Base-by-base conservation (phyloP, 2,888 invertebrate species). In the Epistrophe grossulariae region DNA sequence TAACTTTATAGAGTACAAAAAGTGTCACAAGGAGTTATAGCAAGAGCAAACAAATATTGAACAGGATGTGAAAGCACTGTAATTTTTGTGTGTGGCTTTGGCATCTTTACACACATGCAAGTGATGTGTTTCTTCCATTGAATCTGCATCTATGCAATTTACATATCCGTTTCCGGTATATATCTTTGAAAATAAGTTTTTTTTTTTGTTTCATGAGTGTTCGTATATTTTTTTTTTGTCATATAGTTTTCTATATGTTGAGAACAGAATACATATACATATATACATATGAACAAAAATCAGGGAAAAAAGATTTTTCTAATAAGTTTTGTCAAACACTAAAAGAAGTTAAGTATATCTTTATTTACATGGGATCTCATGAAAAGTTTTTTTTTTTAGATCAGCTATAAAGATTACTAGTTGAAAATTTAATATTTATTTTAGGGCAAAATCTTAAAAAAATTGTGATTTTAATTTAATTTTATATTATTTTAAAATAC, bases 91-190 rank as follows among this genome's bases (percentile, higher is more conserved):
- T 68, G 13, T 64, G 77, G 45, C 80, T 62, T 74, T 62, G 55
- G n/a, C 43, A 52, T 17, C 38, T 11, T 2, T 43, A 24, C 64
- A 57, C 57, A 38, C 11, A 13, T 64, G 60, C 8, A 48, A 66
- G 48, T 17, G 59, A 40, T 50, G 66, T 24, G 43, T 43, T n/a
- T n/a, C 15, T 13, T 66, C 19, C 35, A 68, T 35, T 50, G 50
- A 38, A 35, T 48, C 4, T 68, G 57, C 66, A 35, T 76, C 19
- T 57, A 35, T 77, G 38, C 45, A 77, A 77, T 68, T 68, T 68
- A 50, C 68, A 77, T 68, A 77, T 77, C 77, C 77, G 77, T 59
- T 77, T 77, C 59, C 48, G 59, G 59, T 48, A 19, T 48, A 19
- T 66, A 40, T 77, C 38, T 59, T 48, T n/a, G n/a, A 43, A 68